Percentiles rank a stretch among this genome's conserved stretches.
These are phyloP conservation scores for Acanthurus lineatus DNA, from an alignment of 2,797 vertebrate genomes.

Conservation along the genomic window DNA sequence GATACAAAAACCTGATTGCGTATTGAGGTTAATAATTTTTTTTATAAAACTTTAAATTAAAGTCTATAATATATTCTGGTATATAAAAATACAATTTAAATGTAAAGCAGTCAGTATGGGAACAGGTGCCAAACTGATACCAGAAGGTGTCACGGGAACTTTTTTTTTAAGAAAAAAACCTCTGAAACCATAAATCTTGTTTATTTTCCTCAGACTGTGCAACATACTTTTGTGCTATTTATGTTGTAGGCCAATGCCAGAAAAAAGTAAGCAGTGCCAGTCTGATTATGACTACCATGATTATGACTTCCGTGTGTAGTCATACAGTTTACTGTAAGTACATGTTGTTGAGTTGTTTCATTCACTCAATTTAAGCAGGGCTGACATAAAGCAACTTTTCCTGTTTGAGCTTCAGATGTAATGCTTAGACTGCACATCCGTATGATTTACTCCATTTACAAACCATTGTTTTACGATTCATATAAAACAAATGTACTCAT, in stretches of 20 bases:
- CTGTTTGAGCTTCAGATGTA: background rate
- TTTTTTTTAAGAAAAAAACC: constrained; percentile 17
- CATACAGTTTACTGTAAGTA: too few species aligned
- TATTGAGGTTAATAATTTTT: background rate
- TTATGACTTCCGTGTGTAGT: too few species aligned
- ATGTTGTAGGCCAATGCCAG: background rate
- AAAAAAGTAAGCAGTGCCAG: background rate
- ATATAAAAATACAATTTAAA: background rate
- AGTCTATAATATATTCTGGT: background rate
- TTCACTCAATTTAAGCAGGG: too few species aligned
- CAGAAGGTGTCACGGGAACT: background rate
- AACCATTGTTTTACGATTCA: background rate
- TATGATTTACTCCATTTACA: background rate
- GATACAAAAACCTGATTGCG: background rate
- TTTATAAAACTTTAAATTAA: background rate
- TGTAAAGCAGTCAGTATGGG: background rate
- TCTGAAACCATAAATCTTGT: constrained; percentile 18
- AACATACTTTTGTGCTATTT: too few species aligned
- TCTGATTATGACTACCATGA: too few species aligned
- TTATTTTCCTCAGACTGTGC: background rate
- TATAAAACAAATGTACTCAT: background rate
- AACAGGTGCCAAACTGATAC: background rate
- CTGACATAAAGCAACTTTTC: too few species aligned
- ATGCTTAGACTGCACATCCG: background rate
- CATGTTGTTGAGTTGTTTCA: too few species aligned